phyloP scores from a whole-genome alignment of 2,113 vertebrate species.

The Syngnathoides biaculeatus region DNA sequence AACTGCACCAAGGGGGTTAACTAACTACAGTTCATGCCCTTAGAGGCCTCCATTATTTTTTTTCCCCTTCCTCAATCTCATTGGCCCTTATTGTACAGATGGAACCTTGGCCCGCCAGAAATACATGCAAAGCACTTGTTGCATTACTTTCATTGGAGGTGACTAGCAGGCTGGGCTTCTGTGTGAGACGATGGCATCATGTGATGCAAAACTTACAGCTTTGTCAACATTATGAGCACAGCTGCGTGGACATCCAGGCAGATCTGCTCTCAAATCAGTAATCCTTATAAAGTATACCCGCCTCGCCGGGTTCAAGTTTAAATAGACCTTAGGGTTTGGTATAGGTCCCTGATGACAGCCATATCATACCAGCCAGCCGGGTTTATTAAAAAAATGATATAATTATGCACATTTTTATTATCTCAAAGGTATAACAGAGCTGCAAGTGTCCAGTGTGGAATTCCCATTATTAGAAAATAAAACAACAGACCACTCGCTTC shows the following conservation, averaged over 20 bases:
- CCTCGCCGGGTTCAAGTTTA: slow-evolving; percentile 29
- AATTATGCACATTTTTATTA: slow-evolving; percentile 40
- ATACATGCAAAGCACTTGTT: slow-evolving; percentile 10
- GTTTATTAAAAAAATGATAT: slow-evolving; percentile 32
- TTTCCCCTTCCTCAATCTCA: slow-evolving; percentile 41
- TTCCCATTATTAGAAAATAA: slow-evolving; percentile 47
- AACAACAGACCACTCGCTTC: slow-evolving; percentile 10
- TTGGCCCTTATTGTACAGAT: slow-evolving; percentile 44
- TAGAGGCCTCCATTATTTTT: slow-evolving; percentile 44
- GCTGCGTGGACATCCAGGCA: slow-evolving; percentile 25
- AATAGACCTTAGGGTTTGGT: slow-evolving; percentile 41
- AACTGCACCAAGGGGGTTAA: not conserved
- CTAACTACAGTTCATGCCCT: slow-evolving; percentile 2
- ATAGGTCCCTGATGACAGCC: slow-evolving; percentile 14
- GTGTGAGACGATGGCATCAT: not conserved
- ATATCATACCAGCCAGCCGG: slow-evolving; percentile 4
- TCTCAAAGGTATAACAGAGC: slow-evolving; percentile 27
- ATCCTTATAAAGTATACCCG: slow-evolving; percentile 24
- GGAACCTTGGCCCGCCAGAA: slow-evolving; percentile 27
- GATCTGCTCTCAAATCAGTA: slow-evolving; percentile 31
- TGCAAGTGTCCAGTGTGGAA: slow-evolving; percentile 34
- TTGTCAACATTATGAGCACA: slow-evolving; percentile 12
- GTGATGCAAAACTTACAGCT: slow-evolving; percentile 2
- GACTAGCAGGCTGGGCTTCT: not conserved
- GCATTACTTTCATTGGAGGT: slow-evolving; percentile 20